Evolutionary conservation across 2,888 invertebrate genomes (phyloP), one percentile per base, ranked within the genome.

Genomic region (Morinoia aosen): DNA sequence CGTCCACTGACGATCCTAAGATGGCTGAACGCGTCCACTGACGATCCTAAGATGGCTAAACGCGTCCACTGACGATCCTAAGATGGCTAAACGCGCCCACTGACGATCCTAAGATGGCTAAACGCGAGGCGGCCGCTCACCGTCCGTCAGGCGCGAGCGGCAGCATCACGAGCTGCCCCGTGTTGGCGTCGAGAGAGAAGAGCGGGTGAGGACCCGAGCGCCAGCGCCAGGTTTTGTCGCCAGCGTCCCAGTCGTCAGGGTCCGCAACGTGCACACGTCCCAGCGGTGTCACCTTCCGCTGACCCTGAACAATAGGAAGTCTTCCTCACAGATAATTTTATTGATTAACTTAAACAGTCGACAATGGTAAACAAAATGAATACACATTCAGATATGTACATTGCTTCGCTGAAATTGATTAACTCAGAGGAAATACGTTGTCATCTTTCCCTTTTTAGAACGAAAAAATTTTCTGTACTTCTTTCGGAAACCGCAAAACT

Each of bases 231-330:
- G 98, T 99, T 97, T 99, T 99, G 97, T 99, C 99, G 0, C 98
- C 98, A 96, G 99, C 97, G 97, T 99, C 99, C 99, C 99, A 99
- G 97, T 99, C 99, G 97, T 99, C 99, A 96, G 99, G 97, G 97
- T 99, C 99, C 97, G 99, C 99, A 0, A 99, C 99, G 97, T 99
- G 99, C 14, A 99, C 99, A 96, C 99, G 98, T 76, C 99, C 99
- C 96, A 99, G 98, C 97, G 98, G 98, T 0, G 99, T 98, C 97
- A 98, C 99, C 58, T 98, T 98, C 95, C 99, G 98, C 97, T 98
- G 98, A 33, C 99, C 98, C 98, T 98, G 98, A 97, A 96, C 97
- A 58, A 57, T 93, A 12, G 96, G 91, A 12, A 76, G 25, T 76
- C 2, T 76, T 76, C 33, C 76, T 33, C 19, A 7, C 16, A 33